Evolutionary conservation across 2,797 vertebrate species (phyloP).

Genomic region (Acipenser transmontanus): DNA sequence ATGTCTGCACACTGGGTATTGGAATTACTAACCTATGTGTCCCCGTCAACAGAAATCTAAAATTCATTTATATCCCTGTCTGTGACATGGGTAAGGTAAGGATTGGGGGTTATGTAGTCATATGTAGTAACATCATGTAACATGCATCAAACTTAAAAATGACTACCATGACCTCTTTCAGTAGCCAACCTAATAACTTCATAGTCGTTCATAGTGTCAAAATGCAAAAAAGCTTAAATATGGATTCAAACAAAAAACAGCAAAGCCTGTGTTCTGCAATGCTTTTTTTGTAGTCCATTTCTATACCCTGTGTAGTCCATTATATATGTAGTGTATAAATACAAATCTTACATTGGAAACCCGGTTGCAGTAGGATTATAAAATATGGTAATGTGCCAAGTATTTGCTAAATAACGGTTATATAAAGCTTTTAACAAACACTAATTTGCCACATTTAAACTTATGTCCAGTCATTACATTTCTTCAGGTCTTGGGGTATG

Average conservation of each 20-base stretch:
- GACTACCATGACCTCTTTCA: conserved; percentile 8
- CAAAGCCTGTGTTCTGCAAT: no score
- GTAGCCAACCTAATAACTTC: conserved; percentile 6
- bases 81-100: conserved; percentile 21
- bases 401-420: no score
- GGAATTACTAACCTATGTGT: conserved; percentile 26
- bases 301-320: no score
- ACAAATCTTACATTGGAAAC: no score
- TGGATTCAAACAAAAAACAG: background rate
- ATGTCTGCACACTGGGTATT: conserved; percentile 18
- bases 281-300: no score
- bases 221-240: background rate
- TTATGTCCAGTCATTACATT: conserved; percentile 1
- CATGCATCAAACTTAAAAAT: conserved; percentile 7
- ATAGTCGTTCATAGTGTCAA: background rate
- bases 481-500: conserved; percentile 23
- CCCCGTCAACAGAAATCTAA: conserved; percentile 18
- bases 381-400: no score
- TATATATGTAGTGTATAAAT: no score
- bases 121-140: conserved; percentile 18
- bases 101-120: conserved; percentile 18
- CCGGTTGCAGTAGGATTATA: no score
- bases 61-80: conserved; percentile 17
- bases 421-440: background rate
- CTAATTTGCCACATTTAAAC: background rate